Base-by-base conservation (phyloP, 2,888 invertebrate species). In the Stramonita haemastoma region DNA sequence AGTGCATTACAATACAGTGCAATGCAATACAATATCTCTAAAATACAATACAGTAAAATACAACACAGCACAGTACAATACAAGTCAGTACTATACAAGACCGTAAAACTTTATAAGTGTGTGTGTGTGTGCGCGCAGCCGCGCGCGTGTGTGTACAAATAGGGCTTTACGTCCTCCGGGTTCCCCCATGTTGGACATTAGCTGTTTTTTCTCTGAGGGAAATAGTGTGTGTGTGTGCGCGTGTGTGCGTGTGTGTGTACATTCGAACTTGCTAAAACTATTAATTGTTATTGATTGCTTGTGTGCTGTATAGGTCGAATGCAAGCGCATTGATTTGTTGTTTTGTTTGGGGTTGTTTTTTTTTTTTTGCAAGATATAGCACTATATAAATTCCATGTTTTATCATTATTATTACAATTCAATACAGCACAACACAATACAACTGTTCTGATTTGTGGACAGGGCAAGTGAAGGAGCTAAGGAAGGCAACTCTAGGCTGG, bases 401-500 rank as follows among this genome's bases (percentile, higher is more conserved):
- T n/a, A n/a, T n/a, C n/a, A n/a, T n/a, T n/a, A n/a, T n/a, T n/a
- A n/a, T n/a, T n/a, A n/a, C n/a, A n/a, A 79, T 79, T 1, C 26
- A 22, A 13, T 26, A 66, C 66, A 66, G 29, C 0, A n/a, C 0
- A 32, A 29, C 0, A 77, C 13, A 77, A 15, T 15, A 29, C 13
- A n/a, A 77, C 77, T 77, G 29, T 4, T 22, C 0, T 22, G 32
- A 19, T 46, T 26, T 83, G 83, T 83, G 4, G 5, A 13, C 56
- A 84, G 84, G 57, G 17, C n/a, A 84, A 2, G 57, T 84, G 29
- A 19, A 57, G 56, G 84, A 84, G 57, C 84, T 84, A 57, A 84
- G 84, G 57, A 84, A 84, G 84, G 86, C 86, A 29, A 86, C 86
- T 34, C 60, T 66, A 13, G 66, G 32, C 86, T 86, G 86, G 86